These are phyloP conservation scores for Drosophila nigromelanica DNA, from an alignment of 1,140 invertebrate species.

Conservation along the genomic window DNA sequence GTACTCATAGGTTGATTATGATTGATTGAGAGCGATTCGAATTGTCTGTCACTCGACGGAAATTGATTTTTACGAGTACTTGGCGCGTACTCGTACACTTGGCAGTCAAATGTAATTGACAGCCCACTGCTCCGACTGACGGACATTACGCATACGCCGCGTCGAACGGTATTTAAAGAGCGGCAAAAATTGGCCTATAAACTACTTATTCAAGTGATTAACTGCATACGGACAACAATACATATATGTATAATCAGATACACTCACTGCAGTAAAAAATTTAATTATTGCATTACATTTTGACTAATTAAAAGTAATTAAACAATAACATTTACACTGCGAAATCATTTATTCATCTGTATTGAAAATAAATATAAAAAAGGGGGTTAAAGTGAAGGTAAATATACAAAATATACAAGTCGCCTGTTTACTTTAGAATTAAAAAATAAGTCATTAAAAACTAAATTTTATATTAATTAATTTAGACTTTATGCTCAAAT, in stretches of 20 bases:
- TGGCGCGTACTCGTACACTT: slow-evolving; percentile 47
- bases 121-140: slow-evolving; percentile 31
- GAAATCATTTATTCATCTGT: too few relatives aligned
- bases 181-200: slow-evolving; percentile 16
- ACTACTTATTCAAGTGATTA: slow-evolving; percentile 30
- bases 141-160: slow-evolving; percentile 57
- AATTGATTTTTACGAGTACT: slow-evolving; percentile 67
- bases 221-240: slow-evolving; percentile 1
- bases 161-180: slow-evolving; percentile 51
- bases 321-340: slow-evolving; percentile 44
- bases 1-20: slow-evolving; percentile 72
- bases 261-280: slow-evolving; percentile 1
- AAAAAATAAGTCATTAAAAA: too few relatives aligned
- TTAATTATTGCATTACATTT: slow-evolving; percentile 29
- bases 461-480: too few relatives aligned
- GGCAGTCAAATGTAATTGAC: slow-evolving; percentile 61
- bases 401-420: too few relatives aligned
- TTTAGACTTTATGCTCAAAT: too few relatives aligned
- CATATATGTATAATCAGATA: neutral
- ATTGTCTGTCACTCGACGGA: slow-evolving; percentile 44
- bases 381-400: too few relatives aligned
- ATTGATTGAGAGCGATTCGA: slow-evolving; percentile 74
- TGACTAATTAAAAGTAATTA: slow-evolving; percentile 62
- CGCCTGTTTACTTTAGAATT: too few relatives aligned
- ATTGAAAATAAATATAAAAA: too few relatives aligned